These are phyloP conservation scores for Catotricha subobsoleta DNA, from an alignment of 2,888 invertebrate species.

Conservation along the genomic window DNA sequence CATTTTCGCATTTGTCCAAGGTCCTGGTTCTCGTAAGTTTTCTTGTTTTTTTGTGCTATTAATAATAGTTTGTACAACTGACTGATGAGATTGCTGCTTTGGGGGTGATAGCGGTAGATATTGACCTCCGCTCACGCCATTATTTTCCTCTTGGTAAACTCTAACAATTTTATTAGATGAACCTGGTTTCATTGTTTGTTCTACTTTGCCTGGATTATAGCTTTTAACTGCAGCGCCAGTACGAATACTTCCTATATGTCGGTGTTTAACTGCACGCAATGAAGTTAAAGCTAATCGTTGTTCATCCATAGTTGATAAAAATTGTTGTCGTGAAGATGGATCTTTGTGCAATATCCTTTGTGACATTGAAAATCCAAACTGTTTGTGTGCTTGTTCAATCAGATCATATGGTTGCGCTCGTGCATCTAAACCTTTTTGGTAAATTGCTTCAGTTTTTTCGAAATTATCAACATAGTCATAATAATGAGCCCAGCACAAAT, in stretches of 20 bases:
- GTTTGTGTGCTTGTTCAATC: slow-evolving; percentile 54
- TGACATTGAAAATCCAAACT: slow-evolving; percentile 28
- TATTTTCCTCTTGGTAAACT: slow-evolving; percentile 22
- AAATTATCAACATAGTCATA: slow-evolving; percentile 66
- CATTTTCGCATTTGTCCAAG: slow-evolving; percentile 38
- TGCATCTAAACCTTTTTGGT: slow-evolving; percentile 53
- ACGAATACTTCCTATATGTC: slow-evolving; percentile 36
- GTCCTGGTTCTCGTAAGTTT: slow-evolving; percentile 49
- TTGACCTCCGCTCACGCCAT: slow-evolving; percentile 16
- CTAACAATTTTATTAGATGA: slow-evolving; percentile 38
- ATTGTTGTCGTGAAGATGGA: slow-evolving; percentile 35
- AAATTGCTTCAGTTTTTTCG: slow-evolving; percentile 67
- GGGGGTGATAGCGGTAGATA: slow-evolving; percentile 19
- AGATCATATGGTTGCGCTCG: slow-evolving; percentile 66
- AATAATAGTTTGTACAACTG: slow-evolving; percentile 33
- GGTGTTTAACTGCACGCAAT: slow-evolving; percentile 47
- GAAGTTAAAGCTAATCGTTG: slow-evolving; percentile 62
- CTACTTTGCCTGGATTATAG: slow-evolving; percentile 20
- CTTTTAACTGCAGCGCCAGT: slow-evolving; percentile 25
- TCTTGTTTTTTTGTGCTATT: slow-evolving; percentile 43
- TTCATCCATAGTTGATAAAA: slow-evolving; percentile 42
- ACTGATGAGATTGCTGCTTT: slow-evolving; percentile 18
- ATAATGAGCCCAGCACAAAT: slow-evolving; percentile 78
- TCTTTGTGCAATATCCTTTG: slow-evolving; percentile 31
- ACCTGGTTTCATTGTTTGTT: slow-evolving; percentile 12